Evolutionary conservation across 1,140 invertebrate species (phyloP).

Genomic region (Saxidomus purpurata): DNA sequence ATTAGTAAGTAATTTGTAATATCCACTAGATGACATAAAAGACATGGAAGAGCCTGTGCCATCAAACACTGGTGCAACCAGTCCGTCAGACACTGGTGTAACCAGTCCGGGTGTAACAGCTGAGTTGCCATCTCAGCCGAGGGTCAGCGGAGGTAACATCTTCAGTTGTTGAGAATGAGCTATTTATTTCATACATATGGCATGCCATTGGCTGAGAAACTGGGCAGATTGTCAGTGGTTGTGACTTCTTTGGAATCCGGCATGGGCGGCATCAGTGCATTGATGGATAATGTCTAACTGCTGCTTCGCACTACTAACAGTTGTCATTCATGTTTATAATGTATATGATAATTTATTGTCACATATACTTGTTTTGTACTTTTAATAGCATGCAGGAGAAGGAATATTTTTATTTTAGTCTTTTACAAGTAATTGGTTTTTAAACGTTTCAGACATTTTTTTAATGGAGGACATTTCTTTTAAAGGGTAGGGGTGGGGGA

Average conservation of each 20-base stretch:
- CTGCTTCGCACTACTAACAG: too few species aligned
- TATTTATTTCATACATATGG: not conserved
- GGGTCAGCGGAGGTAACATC: conserved; percentile 35
- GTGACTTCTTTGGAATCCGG: not conserved
- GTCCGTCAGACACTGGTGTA: not conserved
- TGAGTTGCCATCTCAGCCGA: conserved; percentile 12
- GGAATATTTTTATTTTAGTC: too few species aligned
- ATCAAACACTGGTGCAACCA: not conserved
- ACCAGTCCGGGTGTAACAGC: conserved; percentile 8
- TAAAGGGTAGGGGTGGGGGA: too few species aligned
- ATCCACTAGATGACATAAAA: conserved; percentile 14
- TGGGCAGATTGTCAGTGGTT: not conserved
- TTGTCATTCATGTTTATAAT: too few species aligned
- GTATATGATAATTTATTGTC: too few species aligned
- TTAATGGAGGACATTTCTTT: too few species aligned
- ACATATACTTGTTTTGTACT: too few species aligned
- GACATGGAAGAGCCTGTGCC: not conserved
- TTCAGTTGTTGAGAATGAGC: conserved; percentile 14
- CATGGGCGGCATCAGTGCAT: not conserved
- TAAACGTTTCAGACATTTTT: too few species aligned
- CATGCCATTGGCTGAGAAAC: conserved; percentile 4
- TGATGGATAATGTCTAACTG: too few species aligned
- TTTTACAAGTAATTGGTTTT: too few species aligned
- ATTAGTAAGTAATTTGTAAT: conserved; percentile 20
- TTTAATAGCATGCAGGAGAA: too few species aligned